These are phyloP conservation scores for Idris sp. DNA, from an alignment of 1,140 invertebrate genomes.

Conservation along the genomic window DNA sequence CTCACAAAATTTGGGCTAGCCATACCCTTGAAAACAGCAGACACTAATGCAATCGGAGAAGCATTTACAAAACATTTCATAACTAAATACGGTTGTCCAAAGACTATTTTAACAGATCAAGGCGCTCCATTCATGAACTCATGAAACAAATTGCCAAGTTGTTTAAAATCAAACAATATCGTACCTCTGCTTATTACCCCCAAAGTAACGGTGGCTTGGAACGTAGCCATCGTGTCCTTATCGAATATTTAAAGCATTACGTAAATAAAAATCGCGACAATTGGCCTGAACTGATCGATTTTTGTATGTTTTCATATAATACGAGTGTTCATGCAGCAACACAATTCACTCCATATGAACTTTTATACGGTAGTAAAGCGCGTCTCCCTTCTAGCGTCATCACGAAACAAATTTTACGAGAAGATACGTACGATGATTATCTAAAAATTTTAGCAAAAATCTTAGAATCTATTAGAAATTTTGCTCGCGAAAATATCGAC, in stretches of 20 bases:
- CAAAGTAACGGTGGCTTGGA: constrained; percentile 67
- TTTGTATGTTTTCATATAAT: constrained; percentile 48
- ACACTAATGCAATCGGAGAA: neutral
- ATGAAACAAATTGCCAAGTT: constrained; percentile 30
- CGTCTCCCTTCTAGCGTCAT: constrained; percentile 2
- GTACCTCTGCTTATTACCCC: constrained; percentile 5
- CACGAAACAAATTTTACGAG: neutral
- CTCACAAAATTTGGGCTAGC: constrained; percentile 1
- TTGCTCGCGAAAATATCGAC: too few relatives aligned
- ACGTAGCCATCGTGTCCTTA: constrained; percentile 67
- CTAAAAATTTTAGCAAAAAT: too few relatives aligned
- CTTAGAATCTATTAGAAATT: too few relatives aligned
- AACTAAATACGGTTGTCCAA: too few relatives aligned
- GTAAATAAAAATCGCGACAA: constrained; percentile 42
- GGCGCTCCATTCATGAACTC: constrained; percentile 37
- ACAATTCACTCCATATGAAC: constrained; percentile 43
- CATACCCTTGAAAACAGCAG: neutral
- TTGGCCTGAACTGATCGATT: constrained; percentile 68
- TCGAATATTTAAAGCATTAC: constrained; percentile 64
- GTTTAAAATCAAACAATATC: constrained; percentile 22
- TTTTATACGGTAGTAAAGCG: constrained; percentile 34
- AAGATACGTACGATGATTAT: constrained; percentile 10
- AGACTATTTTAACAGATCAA: constrained; percentile 24
- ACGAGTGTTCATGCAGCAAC: constrained; percentile 64
- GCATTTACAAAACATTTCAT: neutral